Base-by-base conservation (phyloP, 1,140 invertebrate genomes). In the Drosophila auraria region DNA sequence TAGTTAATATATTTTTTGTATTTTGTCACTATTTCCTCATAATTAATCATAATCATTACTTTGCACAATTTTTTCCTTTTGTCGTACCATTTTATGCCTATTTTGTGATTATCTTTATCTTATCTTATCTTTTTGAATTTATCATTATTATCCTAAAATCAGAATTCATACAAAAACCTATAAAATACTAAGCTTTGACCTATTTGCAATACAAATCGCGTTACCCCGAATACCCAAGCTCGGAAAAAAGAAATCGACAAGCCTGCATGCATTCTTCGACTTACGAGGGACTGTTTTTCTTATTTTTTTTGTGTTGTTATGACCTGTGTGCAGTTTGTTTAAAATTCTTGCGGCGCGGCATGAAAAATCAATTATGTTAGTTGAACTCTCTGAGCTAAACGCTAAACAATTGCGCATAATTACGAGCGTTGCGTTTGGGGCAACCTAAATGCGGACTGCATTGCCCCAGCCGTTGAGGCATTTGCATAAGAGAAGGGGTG, bases 361-460 rank as follows among this genome's bases (percentile, higher is more conserved):
- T 76, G 72, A 82, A 86, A 90, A 90, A 90, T 90, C 86, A 90
- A 90, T 90, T 90, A 90, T 82, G 82, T 82, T 73, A 61, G 68
- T 27, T 80, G 72, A 89, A 89, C 72, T 80, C 78, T 82, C 59
- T 36, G 53, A 87, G 83, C 80, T 87, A 83, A 87, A 78, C 78
- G 78, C 84, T 87, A 89, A 89, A 86, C 86, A 90, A 89, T 90
- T 89, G 86, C 87, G 86, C 86, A 90, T 90, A 90, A 90, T 90
- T 82, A 90, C 75, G 71, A 73, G 62, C 59, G 66, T 59, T 78
- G 69, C 60, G 66, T 62, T 69, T 23, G 65, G 65, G 50, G 23
- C 68, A 56, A 36, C 40, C 45, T 42, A 42, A 49, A 25, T 50
- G 64, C 58, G 25, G 54, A 58, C 81, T 81, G 84, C 84, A 90